Base-by-base conservation (phyloP, 35 echinoderm and acorn worm species). In the Strongylocentrotus purpuratus region DNA sequence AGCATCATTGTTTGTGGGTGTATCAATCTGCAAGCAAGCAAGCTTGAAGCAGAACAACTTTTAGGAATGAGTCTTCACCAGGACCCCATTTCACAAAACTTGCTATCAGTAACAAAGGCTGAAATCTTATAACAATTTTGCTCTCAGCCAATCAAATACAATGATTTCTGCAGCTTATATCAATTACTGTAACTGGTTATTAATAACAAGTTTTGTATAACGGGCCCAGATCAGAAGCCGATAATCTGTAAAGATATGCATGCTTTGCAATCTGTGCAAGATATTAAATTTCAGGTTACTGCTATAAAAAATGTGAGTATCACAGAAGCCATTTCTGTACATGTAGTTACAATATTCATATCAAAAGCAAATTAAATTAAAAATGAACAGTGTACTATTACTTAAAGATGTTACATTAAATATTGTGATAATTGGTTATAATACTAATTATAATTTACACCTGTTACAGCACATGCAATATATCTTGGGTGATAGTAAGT, bases 1-100 rank as follows among this genome's bases (percentile, higher is more conserved):
- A 28, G 20, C 20, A 31, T 22, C 15, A 4, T 5, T 22, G 61
- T 6, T 70, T 70, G 22, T 78, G 28, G 25, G 8, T 28, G 28
- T 78, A 78, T 78, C 25, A 78, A 78, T 78, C 65, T 78, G 65
- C 65, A 78, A 78, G 65, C 65, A 78, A 78, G 65, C 65, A 78
- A 78, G 65, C 65, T 78, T 28, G 28, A 78, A 28, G 20, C 65
- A 78, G 65, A 78, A 78, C 65, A n/a, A 78, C 20, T 78, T 15
- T 78, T 78, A 78, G 28, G 25, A 28, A 78, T n/a, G 65, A 22
- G 11, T 55, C 11, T 15, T 9, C 35, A 41, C 35, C 35, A 41
- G 35, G 17, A 78, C 65, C 7, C 25, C 0, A 0, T 22, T 7
- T 78, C 65, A 78, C 65, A 78, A 78, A 41, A 59, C 65, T 78